Conservation (phyloP, 2,113 vertebrate species). For the Solenodon paradoxus region DNA sequence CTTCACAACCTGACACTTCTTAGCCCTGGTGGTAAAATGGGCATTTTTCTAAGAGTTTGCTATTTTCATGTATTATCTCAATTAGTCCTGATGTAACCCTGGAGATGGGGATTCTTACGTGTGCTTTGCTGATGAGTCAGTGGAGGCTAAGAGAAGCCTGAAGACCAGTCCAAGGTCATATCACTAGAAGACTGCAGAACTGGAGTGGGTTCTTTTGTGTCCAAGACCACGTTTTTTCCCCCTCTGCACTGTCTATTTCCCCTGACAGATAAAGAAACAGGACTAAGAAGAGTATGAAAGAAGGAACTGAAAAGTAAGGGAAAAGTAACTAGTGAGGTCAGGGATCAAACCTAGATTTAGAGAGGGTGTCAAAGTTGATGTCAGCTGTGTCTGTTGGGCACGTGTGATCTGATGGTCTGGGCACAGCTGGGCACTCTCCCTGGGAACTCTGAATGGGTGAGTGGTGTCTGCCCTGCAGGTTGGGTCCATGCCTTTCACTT, state of each 20-base stretch:
- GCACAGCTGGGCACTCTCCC: too few relatives aligned
- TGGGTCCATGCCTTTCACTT: slow-evolving; percentile 30
- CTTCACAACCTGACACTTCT: slow-evolving; percentile 79
- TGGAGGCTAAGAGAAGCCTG: neutral
- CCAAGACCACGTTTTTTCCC: neutral
- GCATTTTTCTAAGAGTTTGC: slow-evolving; percentile 33
- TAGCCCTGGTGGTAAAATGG: slow-evolving; percentile 68
- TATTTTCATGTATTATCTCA: slow-evolving; percentile 4
- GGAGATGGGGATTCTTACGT: neutral
- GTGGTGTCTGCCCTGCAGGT: neutral
- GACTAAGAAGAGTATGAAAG: neutral
- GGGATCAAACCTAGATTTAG: slow-evolving; percentile 72
- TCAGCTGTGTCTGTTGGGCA: slow-evolving; percentile 65
- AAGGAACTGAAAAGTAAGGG: neutral
- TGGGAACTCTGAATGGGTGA: slow-evolving; percentile 69
- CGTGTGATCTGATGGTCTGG: too few relatives aligned
- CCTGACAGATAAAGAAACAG: neutral
- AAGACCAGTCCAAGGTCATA: neutral
- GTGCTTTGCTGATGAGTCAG: neutral
- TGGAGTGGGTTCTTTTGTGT: neutral
- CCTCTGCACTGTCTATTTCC: neutral
- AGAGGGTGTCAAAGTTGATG: slow-evolving; percentile 56
- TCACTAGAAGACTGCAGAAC: neutral
- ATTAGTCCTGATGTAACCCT: neutral
- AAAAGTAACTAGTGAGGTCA: slow-evolving; percentile 59